Base-by-base conservation (phyloP, 2,797 vertebrate genomes). In the Sebastes cheni region DNA sequence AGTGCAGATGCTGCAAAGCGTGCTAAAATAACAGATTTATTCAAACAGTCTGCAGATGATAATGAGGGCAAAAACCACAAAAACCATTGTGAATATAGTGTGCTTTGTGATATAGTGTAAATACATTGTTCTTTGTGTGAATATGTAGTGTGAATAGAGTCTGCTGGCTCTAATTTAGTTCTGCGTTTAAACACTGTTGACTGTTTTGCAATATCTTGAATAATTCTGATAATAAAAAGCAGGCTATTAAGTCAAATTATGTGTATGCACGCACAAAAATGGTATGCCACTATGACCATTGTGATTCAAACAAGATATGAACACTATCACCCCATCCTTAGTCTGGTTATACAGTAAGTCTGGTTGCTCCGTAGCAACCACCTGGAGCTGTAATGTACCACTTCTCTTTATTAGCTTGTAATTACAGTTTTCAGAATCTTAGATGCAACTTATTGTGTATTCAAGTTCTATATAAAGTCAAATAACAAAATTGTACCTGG, bases 401-500 rank as follows among this genome's bases (percentile, higher is more conserved):
- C 42, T 50, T 8, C 42, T 50, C 3, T 50, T 20, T 8, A 50
- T 64, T 23, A 32, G 55, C 13, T 73, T 18, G 12, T n/a, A 61
- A 46, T 52, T 65, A 34, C 8, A 52, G 11, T 30, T 77, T n/a
- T 52, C 50, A n/a, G 50, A 52, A 4, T n/a, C 20, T 66, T 54
- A 2, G 11, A 68, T 36, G 14, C 3, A 8, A 58, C 23, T 23
- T 18, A 36, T 36, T 62, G 13, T 72, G 5, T 54, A 20, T 46
- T 77, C 22, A 30, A 42, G 13, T 67, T 59, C 22, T 66, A 69
- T 52, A n/a, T 52, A 52, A 0, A 52, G 32, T 61, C 39, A 72
- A 70, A 56, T 50, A 67, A 64, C 23, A 27, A 84, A 72, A 46
- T 39, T 12, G 32, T 62, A 25, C 22, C 59, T 72, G 30, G 82